Evolutionary conservation across 2,113 vertebrate genomes (phyloP), one percentile per base, ranked within the genome.

Genomic region (Megalops atlanticus): DNA sequence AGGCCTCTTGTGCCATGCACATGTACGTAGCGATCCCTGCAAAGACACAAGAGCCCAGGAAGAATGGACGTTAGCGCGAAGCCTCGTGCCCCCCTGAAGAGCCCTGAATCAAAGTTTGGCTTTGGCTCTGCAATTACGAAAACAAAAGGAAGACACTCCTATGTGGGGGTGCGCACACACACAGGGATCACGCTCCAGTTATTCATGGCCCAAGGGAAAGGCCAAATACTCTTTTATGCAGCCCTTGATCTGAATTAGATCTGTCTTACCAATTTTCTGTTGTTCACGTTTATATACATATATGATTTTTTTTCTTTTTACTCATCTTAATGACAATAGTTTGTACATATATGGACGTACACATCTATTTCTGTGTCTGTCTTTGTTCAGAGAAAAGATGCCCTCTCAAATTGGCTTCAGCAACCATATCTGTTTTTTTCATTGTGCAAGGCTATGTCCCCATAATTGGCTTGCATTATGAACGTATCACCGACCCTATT

Each of bases 1-100:
- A 91, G 58, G 97, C 97, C 1, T 96, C 93, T 81, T 95, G 95
- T 0, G 93, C 89, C 80, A 97, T 83, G 82, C 98, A 99, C 0
- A 94, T 86, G 85, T 96, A 99, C 24, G 96, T 98, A 43, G 98
- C 97, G 78, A 98, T 96, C 87, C 98, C 98, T 99, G 89, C 49
- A 86, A n/a, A 90, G 83, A 89, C 84, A 27, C 84, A 87, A 41
- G 11, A 21, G 43, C 75, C 16, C 77, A 12, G 41, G 12, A 14
- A 21, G 2, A 27, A 18, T 78, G 54, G n/a, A 80, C 75, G 58
- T 80, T 82, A 38, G 27, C 77, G 45, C 0, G 0, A 11, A 14
- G 43, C 43, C n/a, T n/a, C n/a, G n/a, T 41, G 74, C 79, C 54
- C n/a, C 79, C 40, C 36, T 1, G 52, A 82, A 74, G 68, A 64